phyloP scores from a whole-genome alignment of 2,888 invertebrate genomes.

The Mesodorylaimus sp. region DNA sequence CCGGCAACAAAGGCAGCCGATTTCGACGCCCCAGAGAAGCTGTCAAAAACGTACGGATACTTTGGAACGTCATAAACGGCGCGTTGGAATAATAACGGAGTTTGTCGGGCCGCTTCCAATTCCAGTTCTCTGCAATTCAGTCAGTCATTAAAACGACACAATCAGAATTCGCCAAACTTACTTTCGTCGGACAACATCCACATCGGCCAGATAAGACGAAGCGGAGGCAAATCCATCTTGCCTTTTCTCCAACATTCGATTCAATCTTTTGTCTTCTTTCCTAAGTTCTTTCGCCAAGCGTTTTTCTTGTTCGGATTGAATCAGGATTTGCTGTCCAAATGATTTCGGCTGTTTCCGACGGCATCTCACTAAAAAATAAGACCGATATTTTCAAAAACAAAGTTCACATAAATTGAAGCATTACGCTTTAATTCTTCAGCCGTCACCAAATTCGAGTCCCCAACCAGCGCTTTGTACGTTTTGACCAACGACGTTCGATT shows the following conservation, averaged over 20 bases:
- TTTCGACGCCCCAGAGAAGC: conserved; percentile 48
- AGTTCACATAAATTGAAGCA: not conserved
- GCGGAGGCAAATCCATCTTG: conserved; percentile 13
- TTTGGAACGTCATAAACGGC: conserved; percentile 26
- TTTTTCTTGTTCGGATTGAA: conserved; percentile 64
- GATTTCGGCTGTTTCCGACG: not conserved
- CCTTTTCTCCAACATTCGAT: conserved; percentile 18
- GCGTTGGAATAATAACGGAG: conserved; percentile 22
- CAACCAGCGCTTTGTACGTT: conserved; percentile 18
- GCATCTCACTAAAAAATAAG: conserved; percentile 4
- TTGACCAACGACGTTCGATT: conserved; percentile 36
- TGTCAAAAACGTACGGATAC: conserved; percentile 74
- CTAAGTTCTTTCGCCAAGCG: conserved; percentile 51
- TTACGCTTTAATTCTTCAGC: not conserved
- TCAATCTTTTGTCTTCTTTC: conserved; percentile 60
- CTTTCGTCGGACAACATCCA: conserved; percentile 17
- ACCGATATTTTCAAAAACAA: not conserved
- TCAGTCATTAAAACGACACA: conserved; percentile 10
- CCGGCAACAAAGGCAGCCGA: conserved; percentile 57
- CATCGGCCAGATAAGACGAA: conserved; percentile 13
- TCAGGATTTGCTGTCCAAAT: conserved; percentile 10
- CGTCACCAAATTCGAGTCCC: conserved; percentile 13
- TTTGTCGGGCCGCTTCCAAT: conserved; percentile 25
- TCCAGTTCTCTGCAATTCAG: conserved; percentile 31
- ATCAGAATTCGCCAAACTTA: not conserved